Evolutionary conservation across 2,888 invertebrate species (phyloP).

Genomic region (Pecten maximus): DNA sequence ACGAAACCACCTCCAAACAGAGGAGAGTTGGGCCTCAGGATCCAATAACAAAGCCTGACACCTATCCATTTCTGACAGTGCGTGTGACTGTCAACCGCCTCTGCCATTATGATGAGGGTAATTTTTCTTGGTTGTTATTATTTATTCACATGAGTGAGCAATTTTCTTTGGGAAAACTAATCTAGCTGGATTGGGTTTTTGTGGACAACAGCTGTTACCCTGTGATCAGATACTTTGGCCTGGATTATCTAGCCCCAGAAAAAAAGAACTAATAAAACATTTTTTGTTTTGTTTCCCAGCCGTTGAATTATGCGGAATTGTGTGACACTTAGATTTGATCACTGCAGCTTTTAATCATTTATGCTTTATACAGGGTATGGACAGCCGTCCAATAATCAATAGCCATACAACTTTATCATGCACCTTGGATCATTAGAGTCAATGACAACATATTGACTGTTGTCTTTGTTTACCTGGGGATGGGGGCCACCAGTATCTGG

Average conservation of each 20-base stretch:
- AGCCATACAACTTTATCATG: not conserved
- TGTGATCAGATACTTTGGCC: not conserved
- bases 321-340: not conserved
- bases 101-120: not conserved
- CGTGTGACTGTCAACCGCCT: slow-evolving; percentile 25
- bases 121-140: slow-evolving; percentile 12
- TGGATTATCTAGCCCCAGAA: not conserved
- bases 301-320: no score
- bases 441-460: not conserved
- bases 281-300: not conserved
- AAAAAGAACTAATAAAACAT: not conserved
- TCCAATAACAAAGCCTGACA: not conserved
- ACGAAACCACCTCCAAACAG: not conserved
- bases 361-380: not conserved
- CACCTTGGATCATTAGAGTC: not conserved
- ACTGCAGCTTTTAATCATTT: not conserved
- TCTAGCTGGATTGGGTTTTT: not conserved
- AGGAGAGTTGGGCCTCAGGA: not conserved
- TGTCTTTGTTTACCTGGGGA: slow-evolving; percentile 15
- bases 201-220: not conserved
- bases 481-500: not conserved
- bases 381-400: not conserved
- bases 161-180: not conserved
- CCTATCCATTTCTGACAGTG: slow-evolving; percentile 22
- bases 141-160: slow-evolving; percentile 31